These are phyloP conservation scores for Chelon labrosus DNA, from an alignment of 2,797 vertebrate genomes.

Conservation along the genomic window DNA sequence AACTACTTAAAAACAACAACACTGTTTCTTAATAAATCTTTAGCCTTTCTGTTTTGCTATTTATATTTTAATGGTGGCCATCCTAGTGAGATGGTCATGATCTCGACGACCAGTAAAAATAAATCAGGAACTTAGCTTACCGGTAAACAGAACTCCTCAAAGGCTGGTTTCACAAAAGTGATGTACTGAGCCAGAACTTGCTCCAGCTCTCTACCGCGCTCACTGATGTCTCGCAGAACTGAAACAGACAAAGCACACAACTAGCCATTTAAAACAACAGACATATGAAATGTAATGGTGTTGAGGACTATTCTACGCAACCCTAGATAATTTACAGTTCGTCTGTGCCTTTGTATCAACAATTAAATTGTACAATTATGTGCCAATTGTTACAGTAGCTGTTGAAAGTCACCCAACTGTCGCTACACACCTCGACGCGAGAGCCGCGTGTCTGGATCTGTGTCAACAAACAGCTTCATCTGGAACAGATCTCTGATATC, in stretches of 20 bases:
- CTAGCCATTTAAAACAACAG: not conserved
- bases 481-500: conserved; percentile 97
- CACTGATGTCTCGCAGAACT: conserved; percentile 96
- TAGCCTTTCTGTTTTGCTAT: not conserved
- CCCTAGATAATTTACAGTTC: too few species aligned
- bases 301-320: not conserved
- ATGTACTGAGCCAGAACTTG: conserved; percentile 97
- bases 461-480: conserved; percentile 99
- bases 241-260: conserved; percentile 76
- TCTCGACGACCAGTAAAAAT: not conserved
- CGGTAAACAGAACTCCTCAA: conserved; percentile 98
- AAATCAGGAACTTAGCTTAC: conserved; percentile 81
- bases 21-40: not conserved
- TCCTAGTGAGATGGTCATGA: not conserved
- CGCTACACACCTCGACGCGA: conserved; percentile 87
- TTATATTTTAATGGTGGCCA: not conserved
- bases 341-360: not conserved
- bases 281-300: not conserved
- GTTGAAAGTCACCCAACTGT: not conserved
- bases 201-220: conserved; percentile 94
- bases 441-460: conserved; percentile 95
- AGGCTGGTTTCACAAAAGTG: conserved; percentile 97
- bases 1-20: not conserved
- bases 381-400: not conserved
- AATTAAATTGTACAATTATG: not conserved